Evolutionary conservation across 1,140 invertebrate species (phyloP).

Genomic region (Pachypeltis micranthus): DNA sequence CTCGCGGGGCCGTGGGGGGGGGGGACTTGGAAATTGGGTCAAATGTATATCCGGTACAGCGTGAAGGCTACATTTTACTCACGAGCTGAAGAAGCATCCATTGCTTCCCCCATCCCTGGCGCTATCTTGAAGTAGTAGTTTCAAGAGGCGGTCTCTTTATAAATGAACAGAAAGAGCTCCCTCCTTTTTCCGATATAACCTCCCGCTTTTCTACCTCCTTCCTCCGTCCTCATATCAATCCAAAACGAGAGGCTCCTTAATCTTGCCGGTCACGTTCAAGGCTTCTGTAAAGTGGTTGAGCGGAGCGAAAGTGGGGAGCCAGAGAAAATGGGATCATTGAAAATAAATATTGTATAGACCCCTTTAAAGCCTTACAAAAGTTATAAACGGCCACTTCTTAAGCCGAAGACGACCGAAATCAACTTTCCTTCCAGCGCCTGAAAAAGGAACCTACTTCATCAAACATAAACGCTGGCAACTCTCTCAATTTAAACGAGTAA

Average conservation of each 20-base stretch:
- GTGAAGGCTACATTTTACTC: background rate
- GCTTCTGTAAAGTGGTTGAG: background rate
- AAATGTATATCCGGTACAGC: background rate
- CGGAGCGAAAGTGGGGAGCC: background rate
- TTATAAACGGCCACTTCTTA: no score
- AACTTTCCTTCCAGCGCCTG: no score
- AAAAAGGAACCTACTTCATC: no score
- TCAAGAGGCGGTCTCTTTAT: background rate
- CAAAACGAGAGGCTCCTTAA: background rate
- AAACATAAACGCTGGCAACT: no score
- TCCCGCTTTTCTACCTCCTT: no score
- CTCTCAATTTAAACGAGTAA: no score
- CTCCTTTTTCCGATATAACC: background rate
- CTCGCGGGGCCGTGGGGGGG: background rate
- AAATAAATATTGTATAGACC: conserved; percentile 5
- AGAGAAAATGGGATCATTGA: background rate
- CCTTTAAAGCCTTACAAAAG: no score
- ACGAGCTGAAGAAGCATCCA: background rate
- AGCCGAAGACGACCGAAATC: no score
- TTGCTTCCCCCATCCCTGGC: background rate
- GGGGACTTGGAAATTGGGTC: background rate
- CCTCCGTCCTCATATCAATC: background rate
- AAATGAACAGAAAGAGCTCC: background rate
- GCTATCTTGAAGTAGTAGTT: background rate
- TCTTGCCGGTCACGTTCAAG: background rate